phyloP scores from a whole-genome alignment of 2,113 vertebrate species.

The Leptobrachium ailaonicum region DNA sequence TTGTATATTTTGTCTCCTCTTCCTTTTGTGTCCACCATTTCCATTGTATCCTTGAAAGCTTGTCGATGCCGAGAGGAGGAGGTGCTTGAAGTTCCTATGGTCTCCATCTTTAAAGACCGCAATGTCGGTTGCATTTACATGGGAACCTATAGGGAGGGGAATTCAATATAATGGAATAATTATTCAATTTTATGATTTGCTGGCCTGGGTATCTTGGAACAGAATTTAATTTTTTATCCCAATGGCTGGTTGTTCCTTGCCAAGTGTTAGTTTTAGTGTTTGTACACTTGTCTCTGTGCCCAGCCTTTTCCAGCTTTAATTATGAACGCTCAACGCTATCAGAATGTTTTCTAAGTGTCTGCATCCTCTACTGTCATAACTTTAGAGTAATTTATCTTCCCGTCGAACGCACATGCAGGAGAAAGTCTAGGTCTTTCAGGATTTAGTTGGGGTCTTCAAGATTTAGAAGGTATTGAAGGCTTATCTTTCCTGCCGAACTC shows the following conservation, averaged over 20 bases:
- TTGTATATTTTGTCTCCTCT: too few species aligned
- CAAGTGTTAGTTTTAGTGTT: slow-evolving; percentile 57
- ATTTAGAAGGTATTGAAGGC: too few species aligned
- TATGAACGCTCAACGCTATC: slow-evolving; percentile 34
- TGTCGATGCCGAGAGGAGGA: too few species aligned
- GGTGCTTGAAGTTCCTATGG: too few species aligned
- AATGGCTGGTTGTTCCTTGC: slow-evolving; percentile 59
- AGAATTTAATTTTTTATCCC: slow-evolving; percentile 59
- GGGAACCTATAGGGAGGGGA: neutral
- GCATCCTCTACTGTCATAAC: neutral
- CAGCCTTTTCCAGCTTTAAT: neutral
- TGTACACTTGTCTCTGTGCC: neutral
- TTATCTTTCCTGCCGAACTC: too few species aligned
- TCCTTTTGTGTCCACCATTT: too few species aligned
- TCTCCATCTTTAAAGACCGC: too few species aligned
- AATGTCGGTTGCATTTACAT: too few species aligned
- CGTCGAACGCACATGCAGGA: neutral
- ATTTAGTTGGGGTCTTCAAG: too few species aligned
- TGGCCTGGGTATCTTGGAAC: slow-evolving; percentile 58
- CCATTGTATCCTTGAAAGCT: too few species aligned
- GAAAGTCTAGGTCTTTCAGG: too few species aligned
- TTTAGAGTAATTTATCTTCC: neutral
- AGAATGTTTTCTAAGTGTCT: neutral
- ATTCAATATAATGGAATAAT: slow-evolving; percentile 51
- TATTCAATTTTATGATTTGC: slow-evolving; percentile 56